Conservation (phyloP, 2,888 invertebrate genomes). For the Drosophila rellima region DNA sequence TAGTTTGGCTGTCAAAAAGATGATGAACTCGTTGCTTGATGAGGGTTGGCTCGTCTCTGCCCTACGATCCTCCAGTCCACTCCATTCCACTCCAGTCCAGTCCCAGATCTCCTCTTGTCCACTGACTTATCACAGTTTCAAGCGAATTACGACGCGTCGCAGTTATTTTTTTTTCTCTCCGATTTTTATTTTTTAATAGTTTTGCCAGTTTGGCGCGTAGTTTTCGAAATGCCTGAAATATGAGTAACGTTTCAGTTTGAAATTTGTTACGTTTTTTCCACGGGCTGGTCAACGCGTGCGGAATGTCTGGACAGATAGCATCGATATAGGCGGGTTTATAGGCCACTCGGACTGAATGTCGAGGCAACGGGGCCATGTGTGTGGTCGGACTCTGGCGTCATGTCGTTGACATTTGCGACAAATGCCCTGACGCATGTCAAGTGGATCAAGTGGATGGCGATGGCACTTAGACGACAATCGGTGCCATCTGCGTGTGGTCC, state of each 20-base stretch:
- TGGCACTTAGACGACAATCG: slow-evolving; percentile 44
- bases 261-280: slow-evolving; percentile 35
- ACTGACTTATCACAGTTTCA: slow-evolving; percentile 79
- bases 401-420: slow-evolving; percentile 81
- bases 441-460: slow-evolving; percentile 39
- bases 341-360: slow-evolving; percentile 48
- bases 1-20: slow-evolving; percentile 85
- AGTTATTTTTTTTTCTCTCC: slow-evolving; percentile 38
- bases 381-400: slow-evolving; percentile 75
- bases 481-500: slow-evolving; percentile 64
- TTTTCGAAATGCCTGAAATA: slow-evolving; percentile 75
- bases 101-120: slow-evolving; percentile 38
- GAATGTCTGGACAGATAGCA: slow-evolving; percentile 65
- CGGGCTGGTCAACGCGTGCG: slow-evolving; percentile 42
- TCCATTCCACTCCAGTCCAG: slow-evolving; percentile 29
- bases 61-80: slow-evolving; percentile 28
- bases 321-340: slow-evolving; percentile 70
- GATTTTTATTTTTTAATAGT: slow-evolving; percentile 64
- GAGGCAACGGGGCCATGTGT: slow-evolving; percentile 39
- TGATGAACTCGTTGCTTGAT: slow-evolving; percentile 84
- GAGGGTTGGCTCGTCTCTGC: slow-evolving; percentile 73
- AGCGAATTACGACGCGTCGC: slow-evolving; percentile 76
- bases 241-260: slow-evolving; percentile 60
- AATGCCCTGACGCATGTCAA: slow-evolving; percentile 77
- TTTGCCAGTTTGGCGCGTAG: slow-evolving; percentile 69